Percentiles rank a stretch among this genome's conserved stretches.
phyloP scores from a whole-genome alignment of 2,113 vertebrate genomes.

The Scomber colias region DNA sequence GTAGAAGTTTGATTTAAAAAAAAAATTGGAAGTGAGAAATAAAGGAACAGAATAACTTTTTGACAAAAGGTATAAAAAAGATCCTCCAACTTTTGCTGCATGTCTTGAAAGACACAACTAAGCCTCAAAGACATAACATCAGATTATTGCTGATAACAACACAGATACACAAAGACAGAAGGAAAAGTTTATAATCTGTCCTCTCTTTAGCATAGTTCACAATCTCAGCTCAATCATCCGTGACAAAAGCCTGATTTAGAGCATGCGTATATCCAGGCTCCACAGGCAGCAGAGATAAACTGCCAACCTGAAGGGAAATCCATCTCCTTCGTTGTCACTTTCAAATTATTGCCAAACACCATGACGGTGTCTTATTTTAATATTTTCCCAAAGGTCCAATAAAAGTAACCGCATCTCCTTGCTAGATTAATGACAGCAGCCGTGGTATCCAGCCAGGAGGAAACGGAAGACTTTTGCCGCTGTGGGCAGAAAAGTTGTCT shows the following conservation, averaged over 20 bases:
- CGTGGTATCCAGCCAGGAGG: constrained; percentile 42
- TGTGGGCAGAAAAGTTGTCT: constrained; percentile 55
- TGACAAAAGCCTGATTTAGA: constrained; percentile 82
- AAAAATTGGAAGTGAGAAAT: background rate
- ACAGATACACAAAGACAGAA: constrained; percentile 15
- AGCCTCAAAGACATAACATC: constrained; percentile 18
- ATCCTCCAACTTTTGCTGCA: background rate
- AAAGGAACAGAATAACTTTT: constrained; percentile 10
- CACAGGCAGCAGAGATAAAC: constrained; percentile 77
- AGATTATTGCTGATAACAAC: constrained; percentile 52
- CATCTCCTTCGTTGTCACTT: constrained; percentile 78
- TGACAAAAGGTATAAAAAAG: constrained; percentile 15
- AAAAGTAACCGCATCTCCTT: constrained; percentile 63
- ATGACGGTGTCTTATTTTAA: constrained; percentile 76
- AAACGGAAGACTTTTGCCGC: constrained; percentile 45
- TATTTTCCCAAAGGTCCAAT: constrained; percentile 77
- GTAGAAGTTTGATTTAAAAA: background rate
- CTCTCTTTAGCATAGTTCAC: constrained; percentile 47
- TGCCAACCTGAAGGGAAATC: constrained; percentile 79
- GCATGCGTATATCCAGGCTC: constrained; percentile 60
- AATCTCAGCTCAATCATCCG: constrained; percentile 77
- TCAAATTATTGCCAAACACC: constrained; percentile 75
- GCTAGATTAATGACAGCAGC: constrained; percentile 68
- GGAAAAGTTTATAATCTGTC: constrained; percentile 24
- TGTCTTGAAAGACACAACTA: constrained; percentile 13